A percentile compares a stretch with the other conserved stretches of the same genome.
Conservation (phyloP, 2,113 vertebrate species). For the Octodon degus region DNA sequence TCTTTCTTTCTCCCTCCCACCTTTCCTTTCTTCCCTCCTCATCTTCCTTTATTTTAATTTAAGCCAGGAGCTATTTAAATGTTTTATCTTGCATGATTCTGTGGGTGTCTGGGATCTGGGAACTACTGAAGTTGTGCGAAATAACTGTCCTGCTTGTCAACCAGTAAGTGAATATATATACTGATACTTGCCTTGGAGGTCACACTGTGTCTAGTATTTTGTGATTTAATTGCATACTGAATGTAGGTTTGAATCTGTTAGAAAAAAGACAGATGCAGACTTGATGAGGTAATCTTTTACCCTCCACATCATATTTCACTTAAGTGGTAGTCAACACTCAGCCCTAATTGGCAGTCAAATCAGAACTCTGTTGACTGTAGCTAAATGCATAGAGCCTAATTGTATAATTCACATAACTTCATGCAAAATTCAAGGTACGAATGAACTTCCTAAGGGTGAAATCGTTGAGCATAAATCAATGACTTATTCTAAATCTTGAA, state of each 20-base stretch:
- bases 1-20: not conserved
- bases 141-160: slow-evolving; percentile 48
- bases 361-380: slow-evolving; percentile 69
- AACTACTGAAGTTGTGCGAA: slow-evolving; percentile 61
- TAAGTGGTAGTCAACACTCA: slow-evolving; percentile 75
- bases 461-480: slow-evolving; percentile 72
- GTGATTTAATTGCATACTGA: slow-evolving; percentile 77
- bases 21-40: no score
- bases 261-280: slow-evolving; percentile 79
- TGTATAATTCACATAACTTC: slow-evolving; percentile 78
- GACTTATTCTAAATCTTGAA: slow-evolving; percentile 45
- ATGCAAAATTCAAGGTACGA: slow-evolving; percentile 77
- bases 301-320: slow-evolving; percentile 77
- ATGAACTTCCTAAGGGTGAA: slow-evolving; percentile 69
- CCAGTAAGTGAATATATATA: slow-evolving; percentile 64
- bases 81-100: slow-evolving; percentile 45
- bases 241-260: slow-evolving; percentile 77
- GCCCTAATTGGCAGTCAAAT: slow-evolving; percentile 79
- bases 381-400: slow-evolving; percentile 75
- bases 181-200: slow-evolving; percentile 49
- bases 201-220: slow-evolving; percentile 70
- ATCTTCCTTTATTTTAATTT: not conserved
- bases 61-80: slow-evolving; percentile 27
- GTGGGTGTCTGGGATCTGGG: slow-evolving; percentile 33
- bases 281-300: slow-evolving; percentile 83